Evolutionary conservation across 1,140 invertebrate species (phyloP), one percentile per base, ranked within the genome.

Genomic region (Berghia stephanieae): DNA sequence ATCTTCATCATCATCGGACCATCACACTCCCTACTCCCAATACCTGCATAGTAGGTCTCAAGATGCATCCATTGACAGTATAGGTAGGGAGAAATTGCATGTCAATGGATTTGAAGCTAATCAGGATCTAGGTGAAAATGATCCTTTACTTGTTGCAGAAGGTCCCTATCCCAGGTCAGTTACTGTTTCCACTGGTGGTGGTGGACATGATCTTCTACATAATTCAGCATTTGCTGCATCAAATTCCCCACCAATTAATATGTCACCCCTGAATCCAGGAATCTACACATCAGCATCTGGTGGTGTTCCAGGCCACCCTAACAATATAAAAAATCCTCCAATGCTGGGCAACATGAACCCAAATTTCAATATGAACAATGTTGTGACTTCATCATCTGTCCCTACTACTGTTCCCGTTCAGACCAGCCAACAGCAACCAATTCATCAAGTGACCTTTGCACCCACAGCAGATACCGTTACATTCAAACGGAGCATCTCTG

Each of bases 401-500:
- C 40, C 43, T 4, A 8, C 68, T 21, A 34, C 34, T 46, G 68
- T 16, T 5, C 68, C 68, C 43, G 44, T 27, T 27, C n/a, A n/a
- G n/a, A n/a, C n/a, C n/a, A n/a, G n/a, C n/a, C n/a, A n/a, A n/a
- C n/a, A n/a, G n/a, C n/a, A n/a, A n/a, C n/a, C n/a, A n/a, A n/a
- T n/a, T n/a, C n/a, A n/a, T n/a, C n/a, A n/a, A n/a, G 68, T 70
- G 1, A 70, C 68, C 21, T 70, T 3, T 70, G 68, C 44, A 6
- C 68, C 68, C 13, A 42, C 68, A 21, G 46, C 68, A 49, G 68
- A 31, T 3, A 43, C 68, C 57, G 27, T 63, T 13, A 75, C 57
- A 24, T 76, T 76, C 34, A 76, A 60, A 2, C 38, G 74, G 10
- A 76, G 74, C 34, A 67, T 63, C 8, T 76, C 74, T 1, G 74